phyloP scores from a whole-genome alignment of 2,888 invertebrate genomes.

The Drosophila peninsularis region DNA sequence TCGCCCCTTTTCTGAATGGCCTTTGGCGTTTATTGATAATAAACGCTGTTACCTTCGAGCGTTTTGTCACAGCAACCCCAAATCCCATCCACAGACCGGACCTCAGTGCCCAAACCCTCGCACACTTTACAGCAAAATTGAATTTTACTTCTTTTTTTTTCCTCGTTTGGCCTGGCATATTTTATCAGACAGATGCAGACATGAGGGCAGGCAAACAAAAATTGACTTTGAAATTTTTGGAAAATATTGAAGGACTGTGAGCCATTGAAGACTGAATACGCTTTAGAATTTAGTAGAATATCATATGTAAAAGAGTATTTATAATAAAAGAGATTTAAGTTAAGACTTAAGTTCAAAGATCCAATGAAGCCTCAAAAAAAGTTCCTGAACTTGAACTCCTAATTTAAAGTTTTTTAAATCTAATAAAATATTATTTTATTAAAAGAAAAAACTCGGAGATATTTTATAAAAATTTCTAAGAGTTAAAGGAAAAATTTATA shows the following conservation, averaged over 20 bases:
- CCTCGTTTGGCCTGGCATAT: constrained; percentile 19
- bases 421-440: too few species aligned
- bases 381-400: too few species aligned
- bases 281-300: not conserved
- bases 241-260: not conserved
- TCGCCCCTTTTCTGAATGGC: constrained; percentile 30
- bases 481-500: too few species aligned
- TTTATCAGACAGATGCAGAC: constrained; percentile 48
- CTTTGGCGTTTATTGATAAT: constrained; percentile 60
- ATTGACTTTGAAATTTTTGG: constrained; percentile 31
- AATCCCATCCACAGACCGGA: constrained; percentile 8
- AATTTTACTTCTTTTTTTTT: constrained; percentile 19
- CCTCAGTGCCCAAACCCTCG: constrained; percentile 2
- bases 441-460: too few species aligned
- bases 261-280: not conserved
- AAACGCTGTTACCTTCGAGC: constrained; percentile 46
- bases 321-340: too few species aligned
- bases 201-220: constrained; percentile 1
- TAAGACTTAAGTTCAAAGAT: too few species aligned
- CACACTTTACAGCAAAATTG: constrained; percentile 36
- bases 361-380: too few species aligned
- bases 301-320: too few species aligned
- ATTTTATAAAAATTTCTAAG: too few species aligned
- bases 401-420: too few species aligned
- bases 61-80: constrained; percentile 37